Percentiles rank a stretch among this genome's conserved stretches.
These are phyloP conservation scores for Gobio occitaniae DNA, from an alignment of 2,797 vertebrate species.

Conservation along the genomic window DNA sequence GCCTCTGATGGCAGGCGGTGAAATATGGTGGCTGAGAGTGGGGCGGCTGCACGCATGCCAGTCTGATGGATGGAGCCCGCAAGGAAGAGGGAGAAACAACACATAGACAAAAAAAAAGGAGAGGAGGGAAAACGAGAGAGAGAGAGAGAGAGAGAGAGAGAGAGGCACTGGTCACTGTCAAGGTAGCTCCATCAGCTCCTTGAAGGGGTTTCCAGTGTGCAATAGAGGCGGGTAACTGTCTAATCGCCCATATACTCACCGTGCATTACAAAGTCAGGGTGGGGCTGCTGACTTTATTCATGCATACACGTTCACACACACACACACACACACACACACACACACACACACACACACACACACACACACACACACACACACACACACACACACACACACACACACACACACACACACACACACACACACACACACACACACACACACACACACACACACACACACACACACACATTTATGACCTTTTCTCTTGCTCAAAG, in stretches of 20 bases:
- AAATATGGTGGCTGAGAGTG: constrained; percentile 96
- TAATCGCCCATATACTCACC: constrained; percentile 68
- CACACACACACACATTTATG: constrained; percentile 15
- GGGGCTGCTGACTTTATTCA: constrained; percentile 42
- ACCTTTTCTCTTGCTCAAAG: constrained; percentile 48
- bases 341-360: too few relatives aligned
- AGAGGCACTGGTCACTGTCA: constrained; percentile 73
- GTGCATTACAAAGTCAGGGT: constrained; percentile 53
- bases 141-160: constrained; percentile 25
- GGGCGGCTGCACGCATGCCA: constrained; percentile 94
- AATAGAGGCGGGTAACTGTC: constrained; percentile 77
- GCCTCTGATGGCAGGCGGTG: constrained; percentile 96
- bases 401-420: too few relatives aligned
- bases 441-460: constrained; percentile 17
- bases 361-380: too few relatives aligned
- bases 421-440: neutral
- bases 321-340: too few relatives aligned
- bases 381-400: too few relatives aligned
- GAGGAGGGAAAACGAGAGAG: constrained; percentile 56
- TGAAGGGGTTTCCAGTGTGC: constrained; percentile 80
- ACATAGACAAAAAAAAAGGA: constrained; percentile 66
- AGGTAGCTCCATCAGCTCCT: constrained; percentile 81
- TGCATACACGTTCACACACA: neutral
- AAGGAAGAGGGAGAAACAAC: constrained; percentile 77
- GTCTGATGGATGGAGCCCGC: constrained; percentile 92